A percentile compares a stretch with the other conserved stretches of the same genome.
Conservation (phyloP, 2,888 invertebrate species). For the Himalopsyche japonica region DNA sequence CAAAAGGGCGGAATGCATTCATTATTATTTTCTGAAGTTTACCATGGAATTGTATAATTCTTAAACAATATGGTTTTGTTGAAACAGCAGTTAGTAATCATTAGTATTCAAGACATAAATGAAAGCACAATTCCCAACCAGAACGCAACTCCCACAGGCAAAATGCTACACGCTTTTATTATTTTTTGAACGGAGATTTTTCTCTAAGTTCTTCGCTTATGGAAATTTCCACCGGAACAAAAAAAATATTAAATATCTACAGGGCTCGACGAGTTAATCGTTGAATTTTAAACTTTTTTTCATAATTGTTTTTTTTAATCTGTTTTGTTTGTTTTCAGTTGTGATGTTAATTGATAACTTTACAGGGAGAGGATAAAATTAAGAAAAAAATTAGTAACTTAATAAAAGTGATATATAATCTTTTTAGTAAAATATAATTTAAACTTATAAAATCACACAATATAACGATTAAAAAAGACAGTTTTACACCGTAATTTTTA, state of each 20-base stretch:
- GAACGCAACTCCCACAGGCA: background rate
- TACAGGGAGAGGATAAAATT: background rate
- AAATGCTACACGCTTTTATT: background rate
- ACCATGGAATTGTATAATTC: background rate
- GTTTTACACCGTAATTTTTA: too few relatives aligned
- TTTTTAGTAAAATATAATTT: too few relatives aligned
- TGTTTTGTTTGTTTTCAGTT: background rate
- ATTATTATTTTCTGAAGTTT: background rate
- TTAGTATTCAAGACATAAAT: slow-evolving; percentile 1
- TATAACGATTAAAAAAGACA: too few relatives aligned
- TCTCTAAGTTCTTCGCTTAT: background rate
- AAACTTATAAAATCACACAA: too few relatives aligned
- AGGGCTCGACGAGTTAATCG: background rate
- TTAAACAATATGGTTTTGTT: background rate
- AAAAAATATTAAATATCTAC: background rate
- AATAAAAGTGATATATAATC: too few relatives aligned
- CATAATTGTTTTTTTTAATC: background rate
- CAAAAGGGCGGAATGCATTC: background rate
- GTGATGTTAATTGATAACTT: background rate
- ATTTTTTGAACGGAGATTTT: background rate
- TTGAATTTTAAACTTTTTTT: background rate
- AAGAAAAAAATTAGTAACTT: too few relatives aligned
- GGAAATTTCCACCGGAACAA: background rate
- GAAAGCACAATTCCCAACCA: background rate
- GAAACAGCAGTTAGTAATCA: background rate